phyloP scores from a whole-genome alignment of 2,113 vertebrate genomes.

The Eleginops maclovinus region DNA sequence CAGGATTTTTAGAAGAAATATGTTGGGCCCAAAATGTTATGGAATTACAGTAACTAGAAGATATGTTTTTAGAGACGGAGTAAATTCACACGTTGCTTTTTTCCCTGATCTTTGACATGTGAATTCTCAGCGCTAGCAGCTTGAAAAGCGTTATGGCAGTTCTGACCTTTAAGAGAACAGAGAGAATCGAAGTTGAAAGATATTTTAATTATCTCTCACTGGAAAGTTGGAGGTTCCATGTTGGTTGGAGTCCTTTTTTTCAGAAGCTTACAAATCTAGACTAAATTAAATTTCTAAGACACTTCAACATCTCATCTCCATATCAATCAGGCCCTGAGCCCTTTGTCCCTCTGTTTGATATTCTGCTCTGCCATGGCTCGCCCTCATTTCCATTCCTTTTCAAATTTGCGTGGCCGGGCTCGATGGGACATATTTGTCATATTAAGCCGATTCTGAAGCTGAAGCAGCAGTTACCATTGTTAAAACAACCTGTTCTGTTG shows the following conservation, averaged over 20 bases:
- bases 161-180: constrained; percentile 1
- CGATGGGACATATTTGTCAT: constrained; percentile 1
- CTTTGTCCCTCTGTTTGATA: constrained; percentile 34
- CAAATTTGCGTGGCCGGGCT: constrained; percentile 45
- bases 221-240: background rate
- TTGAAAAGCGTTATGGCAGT: background rate
- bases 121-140: background rate
- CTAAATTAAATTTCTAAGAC: constrained; percentile 8
- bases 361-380: constrained; percentile 36
- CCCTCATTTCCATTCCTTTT: constrained; percentile 39
- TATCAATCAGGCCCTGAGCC: constrained; percentile 21
- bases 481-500: background rate
- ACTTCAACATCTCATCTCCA: constrained; percentile 22
- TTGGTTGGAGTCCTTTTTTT: constrained; percentile 7
- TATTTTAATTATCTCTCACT: constrained; percentile 2
- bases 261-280: background rate
- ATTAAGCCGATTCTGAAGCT: background rate
- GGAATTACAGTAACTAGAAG: background rate
- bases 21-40: constrained; percentile 1
- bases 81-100: background rate
- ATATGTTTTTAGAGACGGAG: background rate
- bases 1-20: background rate
- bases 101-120: background rate
- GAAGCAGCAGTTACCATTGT: background rate
- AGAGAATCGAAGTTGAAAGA: background rate